Conservation (phyloP, 2,113 vertebrate species). For the Heliornis fulica region DNA sequence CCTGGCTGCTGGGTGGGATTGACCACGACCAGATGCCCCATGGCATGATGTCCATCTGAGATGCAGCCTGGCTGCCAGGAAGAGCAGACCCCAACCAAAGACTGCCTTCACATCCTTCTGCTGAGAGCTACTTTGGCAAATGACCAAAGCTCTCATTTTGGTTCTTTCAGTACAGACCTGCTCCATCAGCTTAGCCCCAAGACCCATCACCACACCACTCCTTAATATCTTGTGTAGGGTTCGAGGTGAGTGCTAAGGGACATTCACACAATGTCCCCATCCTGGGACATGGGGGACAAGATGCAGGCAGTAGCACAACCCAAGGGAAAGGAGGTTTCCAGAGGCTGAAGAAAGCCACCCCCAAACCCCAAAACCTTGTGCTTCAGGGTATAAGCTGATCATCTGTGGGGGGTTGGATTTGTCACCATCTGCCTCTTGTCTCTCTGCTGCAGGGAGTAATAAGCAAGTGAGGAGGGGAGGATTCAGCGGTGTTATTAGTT, state of each 20-base stretch:
- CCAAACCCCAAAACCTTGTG: not conserved
- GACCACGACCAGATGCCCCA: fast-evolving
- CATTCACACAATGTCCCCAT: not conserved
- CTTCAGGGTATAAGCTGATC: constrained; percentile 70
- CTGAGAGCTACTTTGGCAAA: not conserved
- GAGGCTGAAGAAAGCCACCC: constrained; percentile 23
- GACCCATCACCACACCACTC: not conserved
- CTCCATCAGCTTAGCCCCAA: not conserved
- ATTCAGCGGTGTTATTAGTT: constrained; percentile 52
- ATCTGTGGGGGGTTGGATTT: constrained; percentile 67
- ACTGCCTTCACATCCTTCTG: not conserved
- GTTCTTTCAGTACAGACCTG: not conserved
- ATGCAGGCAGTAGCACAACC: not conserved
- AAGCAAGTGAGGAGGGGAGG: constrained; percentile 60
- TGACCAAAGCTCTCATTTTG: not conserved
- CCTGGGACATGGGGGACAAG: fast-evolving
- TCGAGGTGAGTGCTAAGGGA: not conserved
- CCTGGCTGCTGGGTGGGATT: no score
- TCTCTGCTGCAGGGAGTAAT: constrained; percentile 73
- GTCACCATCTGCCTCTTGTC: constrained; percentile 77
- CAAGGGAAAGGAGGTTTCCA: constrained; percentile 50
- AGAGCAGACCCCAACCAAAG: not conserved
- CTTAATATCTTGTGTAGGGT: not conserved
- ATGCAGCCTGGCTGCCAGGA: not conserved
- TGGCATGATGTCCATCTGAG: fast-evolving